A percentile compares a stretch with the other conserved stretches of the same genome.
These are phyloP conservation scores for Caenorhabditis briggsae DNA, from an alignment of 1,140 invertebrate genomes.

Conservation along the genomic window DNA sequence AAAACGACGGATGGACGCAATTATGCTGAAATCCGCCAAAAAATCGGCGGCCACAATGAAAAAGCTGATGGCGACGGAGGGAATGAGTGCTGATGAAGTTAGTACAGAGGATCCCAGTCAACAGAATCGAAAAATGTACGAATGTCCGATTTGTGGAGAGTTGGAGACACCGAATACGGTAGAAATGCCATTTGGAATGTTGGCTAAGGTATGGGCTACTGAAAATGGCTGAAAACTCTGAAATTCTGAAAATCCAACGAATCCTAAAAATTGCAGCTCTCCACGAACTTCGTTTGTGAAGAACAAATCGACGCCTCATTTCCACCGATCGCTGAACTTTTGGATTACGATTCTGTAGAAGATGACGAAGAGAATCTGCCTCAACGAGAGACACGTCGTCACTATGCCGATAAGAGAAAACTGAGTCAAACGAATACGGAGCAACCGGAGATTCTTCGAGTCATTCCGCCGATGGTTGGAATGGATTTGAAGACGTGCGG, in stretches of 20 bases:
- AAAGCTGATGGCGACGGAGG: constrained; percentile 57
- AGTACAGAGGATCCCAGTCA: constrained; percentile 54
- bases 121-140: constrained; percentile 42
- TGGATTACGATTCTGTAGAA: background rate
- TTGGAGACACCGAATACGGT: constrained; percentile 55
- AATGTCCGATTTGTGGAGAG: constrained; percentile 64
- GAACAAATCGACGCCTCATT: constrained; percentile 36
- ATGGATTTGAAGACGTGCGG: constrained; percentile 61
- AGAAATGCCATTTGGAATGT: constrained; percentile 57
- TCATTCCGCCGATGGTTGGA: background rate
- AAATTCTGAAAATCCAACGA: too few relatives aligned
- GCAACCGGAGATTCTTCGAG: background rate
- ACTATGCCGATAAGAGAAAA: background rate
- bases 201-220: background rate
- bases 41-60: constrained; percentile 38
- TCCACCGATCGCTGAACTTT: background rate
- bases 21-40: constrained; percentile 35
- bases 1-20: background rate
- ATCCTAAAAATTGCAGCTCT: background rate
- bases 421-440: background rate
- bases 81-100: constrained; percentile 50
- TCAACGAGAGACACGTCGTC: background rate
- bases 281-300: constrained; percentile 24
- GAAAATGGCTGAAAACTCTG: too few relatives aligned
- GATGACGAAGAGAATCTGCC: background rate